phyloP scores from a whole-genome alignment of 2,113 vertebrate species.

The Oncorhynchus tshawytscha region DNA sequence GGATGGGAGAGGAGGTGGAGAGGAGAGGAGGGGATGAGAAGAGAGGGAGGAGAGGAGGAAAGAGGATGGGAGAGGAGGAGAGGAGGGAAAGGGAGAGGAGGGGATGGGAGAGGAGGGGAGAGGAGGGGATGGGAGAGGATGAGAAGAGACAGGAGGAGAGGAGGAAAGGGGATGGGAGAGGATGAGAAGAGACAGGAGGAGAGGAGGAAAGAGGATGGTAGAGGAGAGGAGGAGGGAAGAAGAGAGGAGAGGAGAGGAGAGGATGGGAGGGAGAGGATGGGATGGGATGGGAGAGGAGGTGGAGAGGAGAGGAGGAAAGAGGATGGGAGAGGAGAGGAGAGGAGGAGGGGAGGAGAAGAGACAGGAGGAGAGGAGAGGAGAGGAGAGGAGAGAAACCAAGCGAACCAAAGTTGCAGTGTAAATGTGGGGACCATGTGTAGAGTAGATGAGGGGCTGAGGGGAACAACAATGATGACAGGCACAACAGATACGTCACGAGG shows the following conservation, averaged over 20 bases:
- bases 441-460: not conserved
- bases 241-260: not conserved
- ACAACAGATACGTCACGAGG: not conserved
- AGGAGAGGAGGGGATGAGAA: no score
- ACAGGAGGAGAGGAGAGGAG: not conserved
- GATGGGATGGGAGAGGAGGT: no score
- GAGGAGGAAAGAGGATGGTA: not conserved
- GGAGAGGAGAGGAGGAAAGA: not conserved
- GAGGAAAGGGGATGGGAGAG: not conserved
- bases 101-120: no score
- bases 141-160: no score
- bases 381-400: not conserved
- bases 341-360: not conserved
- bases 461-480: not conserved
- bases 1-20: not conserved
- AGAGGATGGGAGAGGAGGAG: not conserved
- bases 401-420: not conserved
- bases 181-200: no score
- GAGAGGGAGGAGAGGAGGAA: rapidly evolving
- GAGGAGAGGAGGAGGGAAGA: not conserved
- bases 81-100: rapidly evolving
- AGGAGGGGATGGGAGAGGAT: no score
- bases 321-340: rapidly evolving
- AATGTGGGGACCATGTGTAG: not conserved
- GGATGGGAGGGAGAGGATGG: not conserved